Evolutionary conservation across 1,140 invertebrate species (phyloP), one percentile per base, ranked within the genome.

Genomic region (Chironomus tepperi): DNA sequence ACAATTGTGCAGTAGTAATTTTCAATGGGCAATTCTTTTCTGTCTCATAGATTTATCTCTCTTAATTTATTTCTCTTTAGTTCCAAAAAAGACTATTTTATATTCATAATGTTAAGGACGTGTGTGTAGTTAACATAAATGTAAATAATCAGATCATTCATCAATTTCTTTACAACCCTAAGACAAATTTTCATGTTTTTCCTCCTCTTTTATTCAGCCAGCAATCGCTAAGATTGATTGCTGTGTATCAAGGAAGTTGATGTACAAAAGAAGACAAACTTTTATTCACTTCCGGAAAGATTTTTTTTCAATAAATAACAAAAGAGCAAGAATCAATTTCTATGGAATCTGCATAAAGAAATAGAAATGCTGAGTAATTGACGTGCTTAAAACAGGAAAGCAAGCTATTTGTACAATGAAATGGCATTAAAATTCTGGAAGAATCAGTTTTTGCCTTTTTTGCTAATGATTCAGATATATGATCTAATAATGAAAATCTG

Each of bases 101-200:
- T 57, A 57, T 34, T 34, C 47, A n/a, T 57, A 57, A 57, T 57
- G n/a, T 57, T 57, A 12, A 57, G n/a, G 10, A 15, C 24, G 24
- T 34, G 24, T 34, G 24, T 34, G 5, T 34, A 34, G 24, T 34
- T 34, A 34, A 34, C 24, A 34, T 34, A 34, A 47, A 47, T 47
- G 43, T 10, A 47, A 47, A 47, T 9, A 10, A 47, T 47, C 8
- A 47, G 43, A 47, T 57, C 47, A 57, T 57, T n/a, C 47, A 57
- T 57, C 47, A 57, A 57, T 57, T 57, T 15, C 12, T 57, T 15
- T 57, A 15, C 10, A 57, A 57, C 47, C 47, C 47, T 57, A 57
- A 57, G 47, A 57, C 47, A 57, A 57, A 57, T 57, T 57, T 57
- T 57, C 47, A 57, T 57, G 47, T 57, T 57, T 57, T 57, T 57